These are phyloP conservation scores for Sigmodon hispidus DNA, from an alignment of 2,113 vertebrate species.

Conservation along the genomic window DNA sequence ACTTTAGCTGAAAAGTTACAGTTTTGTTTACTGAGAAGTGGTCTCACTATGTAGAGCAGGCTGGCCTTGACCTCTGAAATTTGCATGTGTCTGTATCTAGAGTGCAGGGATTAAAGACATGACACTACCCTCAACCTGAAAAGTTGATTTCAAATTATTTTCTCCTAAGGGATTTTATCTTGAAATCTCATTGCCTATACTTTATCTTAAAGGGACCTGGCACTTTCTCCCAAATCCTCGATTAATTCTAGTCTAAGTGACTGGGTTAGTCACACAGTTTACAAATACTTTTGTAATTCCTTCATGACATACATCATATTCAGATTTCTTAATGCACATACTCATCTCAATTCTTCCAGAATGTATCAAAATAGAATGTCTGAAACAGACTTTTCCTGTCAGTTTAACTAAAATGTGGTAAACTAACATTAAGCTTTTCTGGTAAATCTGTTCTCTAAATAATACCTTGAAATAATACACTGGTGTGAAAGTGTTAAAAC, in stretches of 20 bases:
- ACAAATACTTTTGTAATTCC: background rate
- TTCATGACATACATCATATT: background rate
- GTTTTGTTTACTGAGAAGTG: background rate
- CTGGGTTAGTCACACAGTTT: background rate
- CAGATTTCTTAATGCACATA: background rate
- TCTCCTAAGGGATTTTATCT: background rate
- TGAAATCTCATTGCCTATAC: background rate
- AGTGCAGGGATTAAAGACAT: background rate
- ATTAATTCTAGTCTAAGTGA: background rate
- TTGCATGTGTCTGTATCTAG: background rate
- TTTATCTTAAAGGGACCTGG: background rate
- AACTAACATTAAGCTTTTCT: background rate
- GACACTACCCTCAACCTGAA: background rate
- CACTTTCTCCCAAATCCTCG: background rate
- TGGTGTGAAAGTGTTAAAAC: background rate
- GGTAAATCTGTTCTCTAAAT: background rate
- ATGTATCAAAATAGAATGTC: conserved; percentile 13
- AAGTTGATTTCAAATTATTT: background rate
- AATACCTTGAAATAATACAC: background rate
- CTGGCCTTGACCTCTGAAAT: background rate
- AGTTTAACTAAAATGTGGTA: background rate
- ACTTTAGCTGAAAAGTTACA: background rate
- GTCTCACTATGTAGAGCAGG: background rate
- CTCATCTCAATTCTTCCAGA: background rate
- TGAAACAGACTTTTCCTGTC: background rate